Percentiles rank a stretch among this genome's conserved stretches.
Conservation (phyloP, 2,888 invertebrate species). For the Gnatocerus cornutus region DNA sequence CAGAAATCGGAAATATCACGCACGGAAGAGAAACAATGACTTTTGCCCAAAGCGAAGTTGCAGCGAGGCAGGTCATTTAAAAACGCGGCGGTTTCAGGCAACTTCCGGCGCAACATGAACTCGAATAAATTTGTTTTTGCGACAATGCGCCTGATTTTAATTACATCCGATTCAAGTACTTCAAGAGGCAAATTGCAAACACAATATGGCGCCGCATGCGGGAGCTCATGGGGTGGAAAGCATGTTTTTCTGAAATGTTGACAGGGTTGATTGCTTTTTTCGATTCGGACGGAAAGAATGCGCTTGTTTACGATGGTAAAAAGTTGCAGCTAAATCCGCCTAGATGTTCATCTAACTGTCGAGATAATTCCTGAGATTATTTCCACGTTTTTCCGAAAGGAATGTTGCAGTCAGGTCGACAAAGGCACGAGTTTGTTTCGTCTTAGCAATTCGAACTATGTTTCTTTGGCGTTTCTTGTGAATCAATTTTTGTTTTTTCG, state of each 20-base stretch:
- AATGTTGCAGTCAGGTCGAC: neutral
- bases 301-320: too few species aligned
- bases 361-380: neutral
- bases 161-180: conserved; percentile 30
- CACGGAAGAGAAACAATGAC: neutral
- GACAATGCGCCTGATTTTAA: conserved; percentile 40
- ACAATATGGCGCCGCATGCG: conserved; percentile 26
- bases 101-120: conserved; percentile 28
- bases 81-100: conserved; percentile 14
- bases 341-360: neutral
- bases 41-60: neutral
- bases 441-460: neutral
- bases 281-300: neutral
- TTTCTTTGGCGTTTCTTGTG: neutral
- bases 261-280: neutral
- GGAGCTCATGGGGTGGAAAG: conserved; percentile 3
- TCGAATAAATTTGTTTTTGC: conserved; percentile 37
- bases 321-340: neutral
- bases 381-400: neutral
- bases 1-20: conserved; percentile 14
- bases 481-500: neutral
- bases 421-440: neutral
- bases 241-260: neutral
- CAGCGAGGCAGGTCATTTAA: conserved; percentile 9
- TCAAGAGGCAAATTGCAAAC: conserved; percentile 34